Evolutionary conservation across 2,888 invertebrate species (phyloP).

Genomic region (Dione vanillae): DNA sequence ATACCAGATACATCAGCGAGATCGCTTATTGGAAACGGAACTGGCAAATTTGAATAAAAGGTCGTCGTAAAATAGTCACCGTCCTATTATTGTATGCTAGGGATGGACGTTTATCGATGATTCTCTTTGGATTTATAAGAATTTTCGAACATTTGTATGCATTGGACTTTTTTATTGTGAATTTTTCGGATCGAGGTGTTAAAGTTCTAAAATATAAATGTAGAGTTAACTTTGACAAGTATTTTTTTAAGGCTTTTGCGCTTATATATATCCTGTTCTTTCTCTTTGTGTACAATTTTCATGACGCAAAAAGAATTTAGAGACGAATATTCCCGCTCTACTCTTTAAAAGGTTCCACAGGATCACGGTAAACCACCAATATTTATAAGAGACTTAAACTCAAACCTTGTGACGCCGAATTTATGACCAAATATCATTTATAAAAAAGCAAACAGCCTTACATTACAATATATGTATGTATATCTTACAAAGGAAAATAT

Average conservation of each 20-base stretch:
- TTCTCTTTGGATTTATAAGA: constrained; percentile 27
- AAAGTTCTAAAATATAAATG: background rate
- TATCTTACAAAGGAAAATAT: constrained; percentile 16
- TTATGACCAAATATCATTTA: no score
- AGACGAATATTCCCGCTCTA: no score
- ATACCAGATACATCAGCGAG: constrained; percentile 59
- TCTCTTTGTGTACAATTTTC: no score
- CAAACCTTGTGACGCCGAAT: no score
- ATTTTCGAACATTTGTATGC: constrained; percentile 24
- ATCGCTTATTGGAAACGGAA: constrained; percentile 76
- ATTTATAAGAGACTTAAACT: no score
- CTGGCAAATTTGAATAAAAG: constrained; percentile 81
- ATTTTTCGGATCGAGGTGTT: background rate
- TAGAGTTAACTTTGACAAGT: background rate
- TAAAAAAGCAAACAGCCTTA: no score
- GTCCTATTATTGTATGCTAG: constrained; percentile 71
- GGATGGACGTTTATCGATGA: constrained; percentile 52
- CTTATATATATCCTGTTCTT: no score
- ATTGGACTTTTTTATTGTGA: constrained; percentile 16
- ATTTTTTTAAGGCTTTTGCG: background rate
- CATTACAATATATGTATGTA: background rate
- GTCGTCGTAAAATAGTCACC: constrained; percentile 77
- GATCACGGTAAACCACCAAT: no score
- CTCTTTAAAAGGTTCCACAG: no score
- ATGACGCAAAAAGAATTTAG: no score